A percentile compares a stretch with the other conserved stretches of the same genome.
phyloP scores from a whole-genome alignment of 2,797 vertebrate species.

The Parotocinclus haroldoi region DNA sequence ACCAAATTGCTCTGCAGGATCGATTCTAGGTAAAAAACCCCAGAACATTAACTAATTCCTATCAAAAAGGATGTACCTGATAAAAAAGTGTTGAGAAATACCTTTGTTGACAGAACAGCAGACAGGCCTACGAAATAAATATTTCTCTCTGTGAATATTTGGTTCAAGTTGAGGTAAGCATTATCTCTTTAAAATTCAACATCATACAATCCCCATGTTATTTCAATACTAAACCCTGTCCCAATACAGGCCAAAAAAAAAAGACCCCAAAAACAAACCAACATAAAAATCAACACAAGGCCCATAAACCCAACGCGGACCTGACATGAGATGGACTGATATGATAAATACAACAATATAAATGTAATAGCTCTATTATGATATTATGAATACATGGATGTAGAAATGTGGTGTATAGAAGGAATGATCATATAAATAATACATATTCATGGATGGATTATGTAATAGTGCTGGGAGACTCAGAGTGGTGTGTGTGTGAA shows the following conservation, averaged over 20 bases:
- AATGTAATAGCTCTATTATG: neutral
- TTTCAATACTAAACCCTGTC: neutral
- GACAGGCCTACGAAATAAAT: conserved; percentile 11
- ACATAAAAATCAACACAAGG: neutral
- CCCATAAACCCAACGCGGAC: neutral
- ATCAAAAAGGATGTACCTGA: conserved; percentile 4
- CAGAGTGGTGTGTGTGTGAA: conserved; percentile 13
- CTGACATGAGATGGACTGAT: conserved; percentile 4
- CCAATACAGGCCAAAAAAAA: neutral
- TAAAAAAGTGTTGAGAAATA: neutral
- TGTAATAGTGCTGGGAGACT: conserved; percentile 20
- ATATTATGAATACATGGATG: conserved; percentile 12
- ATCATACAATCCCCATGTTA: neutral
- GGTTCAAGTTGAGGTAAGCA: neutral
- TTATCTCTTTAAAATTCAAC: neutral
- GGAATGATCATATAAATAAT: conserved; percentile 18
- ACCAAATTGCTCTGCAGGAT: neutral
- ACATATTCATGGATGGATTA: conserved; percentile 3
- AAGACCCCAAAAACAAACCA: too few relatives aligned
- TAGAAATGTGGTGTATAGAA: conserved; percentile 6
- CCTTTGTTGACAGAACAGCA: too few relatives aligned
- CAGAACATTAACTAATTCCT: neutral
- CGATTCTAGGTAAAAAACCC: neutral
- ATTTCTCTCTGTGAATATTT: conserved; percentile 23
- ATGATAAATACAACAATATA: neutral